Evolutionary conservation across 2,113 vertebrate genomes (phyloP), one percentile per base, ranked within the genome.

Genomic region (Acanthochromis polyacanthus): DNA sequence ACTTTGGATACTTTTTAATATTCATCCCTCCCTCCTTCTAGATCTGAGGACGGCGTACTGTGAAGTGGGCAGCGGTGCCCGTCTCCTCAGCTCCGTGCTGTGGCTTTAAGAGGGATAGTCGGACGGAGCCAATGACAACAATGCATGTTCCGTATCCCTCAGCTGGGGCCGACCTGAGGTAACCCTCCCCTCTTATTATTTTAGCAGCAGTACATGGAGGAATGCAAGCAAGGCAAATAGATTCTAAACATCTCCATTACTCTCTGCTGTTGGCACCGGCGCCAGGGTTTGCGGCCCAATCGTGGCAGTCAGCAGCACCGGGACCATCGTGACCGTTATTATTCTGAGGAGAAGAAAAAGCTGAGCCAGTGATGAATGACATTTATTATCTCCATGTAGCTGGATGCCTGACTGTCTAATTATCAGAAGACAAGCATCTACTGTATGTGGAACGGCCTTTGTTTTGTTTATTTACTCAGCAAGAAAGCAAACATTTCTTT

Each of bases 171-270:
- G 88, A 91, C 93, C 91, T 93, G 83, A 93, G 75, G 88, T 93
- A 94, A 94, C 93, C 92, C 79, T 72, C 80, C 75, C 32, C 83
- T 78, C 87, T 88, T 94, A 92, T 94, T 95, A 91, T 93, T 94
- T 91, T 91, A 93, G 77, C 92, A 93, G 91, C 85, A 78, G 84
- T 83, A 83, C 86, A 86, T 80, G 86, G 82, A 92, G 86, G 91
- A 93, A 94, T 92, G 90, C 81, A 83, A 91, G 85, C 83, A 63
- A 83, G 85, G 89, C 88, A 88, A 85, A 92, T 78, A 79, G 80
- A 80, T 87, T 88, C 77, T 84, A 90, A 91, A 92, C 90, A 92
- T 91, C 85, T 92, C 90, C 68, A 77, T 92, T 91, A 87, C 91
- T 82, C 86, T 80, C 73, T 67, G 51, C 77, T 76, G 80, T 62